Evolutionary conservation across 2,797 vertebrate genomes (phyloP).

Genomic region (Micromesistius poutassou): DNA sequence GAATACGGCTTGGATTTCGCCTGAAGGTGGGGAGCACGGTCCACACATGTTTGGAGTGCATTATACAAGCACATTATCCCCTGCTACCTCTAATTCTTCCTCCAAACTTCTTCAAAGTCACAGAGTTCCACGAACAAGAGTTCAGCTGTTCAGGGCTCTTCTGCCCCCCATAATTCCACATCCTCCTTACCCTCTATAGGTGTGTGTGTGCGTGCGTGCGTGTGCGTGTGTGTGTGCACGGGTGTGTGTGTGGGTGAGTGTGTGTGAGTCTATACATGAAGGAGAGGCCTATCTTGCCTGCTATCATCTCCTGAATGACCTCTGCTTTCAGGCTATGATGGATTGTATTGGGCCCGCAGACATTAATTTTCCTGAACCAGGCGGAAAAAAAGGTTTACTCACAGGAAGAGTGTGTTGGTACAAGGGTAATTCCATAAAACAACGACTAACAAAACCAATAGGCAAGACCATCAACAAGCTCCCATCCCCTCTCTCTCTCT

Average conservation of each 20-base stretch:
- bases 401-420: constrained; percentile 71
- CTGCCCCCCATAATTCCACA: constrained; percentile 55
- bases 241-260: constrained; percentile 35
- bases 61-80: background rate
- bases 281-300: constrained; percentile 74
- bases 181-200: constrained; percentile 45
- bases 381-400: constrained; percentile 68
- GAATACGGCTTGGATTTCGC: no score
- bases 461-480: constrained; percentile 30
- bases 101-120: constrained; percentile 68
- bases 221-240: constrained; percentile 1
- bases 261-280: constrained; percentile 45
- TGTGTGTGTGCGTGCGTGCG: background rate
- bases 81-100: constrained; percentile 25
- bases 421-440: constrained; percentile 76
- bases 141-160: constrained; percentile 58
- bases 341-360: constrained; percentile 78
- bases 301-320: constrained; percentile 83
- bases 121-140: constrained; percentile 56
- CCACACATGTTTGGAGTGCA: no score
- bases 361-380: constrained; percentile 83
- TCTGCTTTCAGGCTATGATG: constrained; percentile 82
- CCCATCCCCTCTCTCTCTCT: constrained; percentile 29
- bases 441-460: constrained; percentile 61
- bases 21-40: no score